phyloP scores from a whole-genome alignment of 2,113 vertebrate species.

The Platycercus adscitus region DNA sequence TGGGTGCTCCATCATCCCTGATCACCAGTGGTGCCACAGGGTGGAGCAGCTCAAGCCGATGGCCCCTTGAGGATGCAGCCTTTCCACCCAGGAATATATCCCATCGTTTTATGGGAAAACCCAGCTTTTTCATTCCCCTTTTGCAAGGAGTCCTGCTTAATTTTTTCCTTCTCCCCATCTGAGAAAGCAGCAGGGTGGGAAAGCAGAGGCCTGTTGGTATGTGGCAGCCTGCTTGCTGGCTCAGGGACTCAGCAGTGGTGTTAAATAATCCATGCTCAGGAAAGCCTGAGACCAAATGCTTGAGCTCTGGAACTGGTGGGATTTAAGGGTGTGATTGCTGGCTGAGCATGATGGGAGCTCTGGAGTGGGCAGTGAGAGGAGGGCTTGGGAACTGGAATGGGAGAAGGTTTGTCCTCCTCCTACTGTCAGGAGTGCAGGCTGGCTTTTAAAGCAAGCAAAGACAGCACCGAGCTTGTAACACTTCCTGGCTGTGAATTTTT shows the following conservation, averaged over 20 bases:
- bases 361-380: not conserved
- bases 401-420: not conserved
- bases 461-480: not conserved
- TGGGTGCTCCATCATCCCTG: not conserved
- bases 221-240: rapidly evolving
- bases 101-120: not conserved
- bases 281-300: not conserved
- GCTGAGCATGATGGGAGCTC: not conserved
- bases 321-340: not conserved
- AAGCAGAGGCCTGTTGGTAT: not conserved
- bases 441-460: not conserved
- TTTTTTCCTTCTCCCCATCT: not conserved
- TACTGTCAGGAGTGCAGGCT: not conserved
- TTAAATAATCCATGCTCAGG: not conserved
- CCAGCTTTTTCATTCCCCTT: not conserved
- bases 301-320: not conserved
- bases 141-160: not conserved
- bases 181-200: not conserved
- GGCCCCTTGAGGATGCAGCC: not conserved
- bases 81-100: not conserved
- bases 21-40: not conserved
- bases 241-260: not conserved
- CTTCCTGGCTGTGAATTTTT: not conserved
- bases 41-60: not conserved
- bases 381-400: not conserved